Base-by-base conservation (phyloP, 1,140 invertebrate genomes). In the Ooceraea biroi region DNA sequence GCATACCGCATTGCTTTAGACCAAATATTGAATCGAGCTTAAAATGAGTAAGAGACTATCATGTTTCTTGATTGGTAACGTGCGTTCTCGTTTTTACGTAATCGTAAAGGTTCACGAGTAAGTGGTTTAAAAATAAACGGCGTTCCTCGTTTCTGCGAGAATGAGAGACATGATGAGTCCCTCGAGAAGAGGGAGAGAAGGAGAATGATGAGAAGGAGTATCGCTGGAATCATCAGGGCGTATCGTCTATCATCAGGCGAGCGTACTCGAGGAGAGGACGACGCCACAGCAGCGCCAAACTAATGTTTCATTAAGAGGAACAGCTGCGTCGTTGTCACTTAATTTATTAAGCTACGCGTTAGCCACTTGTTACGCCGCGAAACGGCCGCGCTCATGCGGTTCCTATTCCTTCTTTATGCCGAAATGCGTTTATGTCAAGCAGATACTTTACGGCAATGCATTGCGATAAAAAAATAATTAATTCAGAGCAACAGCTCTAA, bases 281-380 rank as follows among this genome's bases (percentile, higher is more conserved):
- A 48, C 60, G 50, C 61, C 82, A 72, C 88, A 88, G 89, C 86
- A 7, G 78, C 90, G 80, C 90, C 92, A 90, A 93, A 92, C 93
- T 94, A 93, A 94, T 94, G 93, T 93, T 94, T 94, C 93, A 94
- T 94, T 93, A 93, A 94, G 92, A 93, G 88, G 89, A 91, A 92
- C 93, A 94, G 93, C 93, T 94, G 93, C 93, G 93, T 91, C 92
- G 92, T 90, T 92, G 90, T 93, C 92, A 93, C 93, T 94, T 94
- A 93, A 93, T 92, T 94, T 94, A 94, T 93, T 94, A 94, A 93
- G 93, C 92, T 93, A 92, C 89, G 91, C 92, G 93, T 91, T 93
- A 84, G 89, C 85, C 88, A 80, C 76, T 80, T 80, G 76, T 80
- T 80, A 80, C 76, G 57, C 66, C 58, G 50, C 76, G 68, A 72